Evolutionary conservation across 2,113 vertebrate genomes (phyloP), one percentile per base, ranked within the genome.

Genomic region (Aptenodytes patagonicus): DNA sequence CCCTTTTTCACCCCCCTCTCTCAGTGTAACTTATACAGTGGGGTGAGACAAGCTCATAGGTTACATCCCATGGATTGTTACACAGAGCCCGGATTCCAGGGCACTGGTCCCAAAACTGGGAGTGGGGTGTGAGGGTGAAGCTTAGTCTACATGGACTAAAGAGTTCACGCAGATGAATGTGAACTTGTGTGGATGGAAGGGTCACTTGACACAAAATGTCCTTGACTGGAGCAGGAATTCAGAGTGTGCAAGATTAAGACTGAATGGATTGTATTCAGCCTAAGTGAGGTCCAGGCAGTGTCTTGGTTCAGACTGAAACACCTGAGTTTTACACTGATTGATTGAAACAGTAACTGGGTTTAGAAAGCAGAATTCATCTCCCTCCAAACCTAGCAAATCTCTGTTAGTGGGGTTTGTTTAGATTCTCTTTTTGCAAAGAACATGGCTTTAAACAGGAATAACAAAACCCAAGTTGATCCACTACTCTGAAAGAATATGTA

Each of bases 21-120:
- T 66, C 38, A 26, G 8, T 14, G 7, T 34, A 32, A 68, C 7
- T 84, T 60, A 34, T 15, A 29, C 22, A 34, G 4, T 28, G 22
- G 22, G 9, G 6, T 1, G 2, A 60, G 19, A 60, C 21, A 64
- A 60, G 15, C 5, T 64, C 11, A 25, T 47, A 38, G 7, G 11
- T 57, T 61, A 20, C 6, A 15, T 7, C 4, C 10, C 20, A 1
- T 17, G 5, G 26, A 40, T 46, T 26, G 11, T 14, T 73, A 49
- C 18, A 78, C 8, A n/a, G 9, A 73, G 8, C 10, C 8, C 36
- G 0, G 0, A 52, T 22, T 70, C 10, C 32, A 83, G n/a, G 34
- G 4, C 31, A 32, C 26, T 34, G 10, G 5, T 49, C 12, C 7
- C 40, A 36, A 55, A 46, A 47, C 15, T 38, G 18, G 7, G 25